phyloP scores from a whole-genome alignment of 2,113 vertebrate species.

The Craseonycteris thonglongyai region DNA sequence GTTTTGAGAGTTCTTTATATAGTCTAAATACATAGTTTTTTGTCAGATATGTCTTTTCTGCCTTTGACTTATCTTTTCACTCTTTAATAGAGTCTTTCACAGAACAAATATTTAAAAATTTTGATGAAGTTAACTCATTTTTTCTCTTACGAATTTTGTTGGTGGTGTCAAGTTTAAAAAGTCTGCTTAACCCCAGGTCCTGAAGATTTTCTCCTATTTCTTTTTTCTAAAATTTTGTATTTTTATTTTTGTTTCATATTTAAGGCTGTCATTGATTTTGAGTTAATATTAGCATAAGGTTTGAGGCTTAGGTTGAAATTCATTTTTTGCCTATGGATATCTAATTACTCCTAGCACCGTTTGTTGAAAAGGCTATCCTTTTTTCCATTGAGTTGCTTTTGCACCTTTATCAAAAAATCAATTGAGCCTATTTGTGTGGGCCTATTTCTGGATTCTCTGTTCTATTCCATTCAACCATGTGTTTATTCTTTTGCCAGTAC shows the following conservation, averaged over 20 bases:
- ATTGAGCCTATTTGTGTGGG: not conserved
- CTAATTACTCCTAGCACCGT: not conserved
- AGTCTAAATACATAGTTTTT: not conserved
- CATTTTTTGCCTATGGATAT: not conserved
- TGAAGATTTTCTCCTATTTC: not conserved
- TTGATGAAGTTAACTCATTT: conserved; percentile 2
- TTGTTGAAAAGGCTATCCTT: not conserved
- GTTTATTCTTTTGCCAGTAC: not conserved
- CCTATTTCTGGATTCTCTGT: not conserved
- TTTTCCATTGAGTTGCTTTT: not conserved
- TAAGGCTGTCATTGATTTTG: not conserved
- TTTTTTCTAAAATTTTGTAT: not conserved
- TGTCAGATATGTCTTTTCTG: not conserved
- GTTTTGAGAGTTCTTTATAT: not conserved
- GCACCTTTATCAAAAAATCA: not conserved
- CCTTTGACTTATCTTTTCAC: not conserved
- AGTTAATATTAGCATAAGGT: not conserved
- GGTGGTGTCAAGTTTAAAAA: not conserved
- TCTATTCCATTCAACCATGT: not conserved
- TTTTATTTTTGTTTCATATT: not conserved
- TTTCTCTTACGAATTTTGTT: not conserved
- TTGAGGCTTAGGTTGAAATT: not conserved
- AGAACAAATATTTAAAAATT: not conserved
- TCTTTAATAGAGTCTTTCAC: not conserved
- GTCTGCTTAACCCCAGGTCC: not conserved